These are phyloP conservation scores for Gymnogyps californianus DNA, from an alignment of 2,113 vertebrate genomes.

Conservation along the genomic window DNA sequence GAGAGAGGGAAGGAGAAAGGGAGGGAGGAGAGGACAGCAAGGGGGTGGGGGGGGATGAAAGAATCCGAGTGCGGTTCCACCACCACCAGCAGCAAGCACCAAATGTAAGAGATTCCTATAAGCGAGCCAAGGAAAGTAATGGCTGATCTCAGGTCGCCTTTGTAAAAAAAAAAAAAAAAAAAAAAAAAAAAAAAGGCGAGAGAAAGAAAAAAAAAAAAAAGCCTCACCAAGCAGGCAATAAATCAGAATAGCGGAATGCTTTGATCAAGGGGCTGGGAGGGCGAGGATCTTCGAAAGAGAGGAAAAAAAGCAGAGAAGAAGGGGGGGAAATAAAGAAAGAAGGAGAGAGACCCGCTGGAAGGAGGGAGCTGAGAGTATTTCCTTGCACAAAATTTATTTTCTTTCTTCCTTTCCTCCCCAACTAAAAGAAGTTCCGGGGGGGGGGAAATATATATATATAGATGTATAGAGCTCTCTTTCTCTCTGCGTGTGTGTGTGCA, in stretches of 20 bases:
- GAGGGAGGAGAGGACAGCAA: conserved; percentile 48
- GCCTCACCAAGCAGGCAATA: conserved; percentile 70
- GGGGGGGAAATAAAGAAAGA: conserved; percentile 34
- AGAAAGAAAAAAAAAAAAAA: conserved; percentile 9
- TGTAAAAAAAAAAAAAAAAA: conserved; percentile 28
- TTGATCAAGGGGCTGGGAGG: conserved; percentile 73
- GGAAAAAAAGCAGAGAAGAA: conserved; percentile 27
- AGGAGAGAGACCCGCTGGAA: conserved; percentile 48
- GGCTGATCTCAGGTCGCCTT: conserved; percentile 77
- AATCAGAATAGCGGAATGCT: conserved; percentile 80
- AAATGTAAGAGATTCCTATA: conserved; percentile 67
- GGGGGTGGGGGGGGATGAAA: conserved; percentile 24
- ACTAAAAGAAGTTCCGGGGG: conserved; percentile 51
- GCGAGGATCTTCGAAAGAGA: conserved; percentile 66
- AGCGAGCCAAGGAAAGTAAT: conserved; percentile 77
- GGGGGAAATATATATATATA: neutral
- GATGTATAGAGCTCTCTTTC: conserved; percentile 7
- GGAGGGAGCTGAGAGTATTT: conserved; percentile 46
- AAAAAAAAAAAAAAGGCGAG: neutral
- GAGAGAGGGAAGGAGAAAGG: conserved; percentile 1
- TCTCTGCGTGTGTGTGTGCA: neutral
- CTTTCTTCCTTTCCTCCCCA: conserved; percentile 68
- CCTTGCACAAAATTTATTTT: conserved; percentile 48
- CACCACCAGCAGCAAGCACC: conserved; percentile 63
- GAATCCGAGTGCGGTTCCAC: conserved; percentile 69